phyloP scores from a whole-genome alignment of 2,113 vertebrate species.

The Phyllostomus hastatus region DNA sequence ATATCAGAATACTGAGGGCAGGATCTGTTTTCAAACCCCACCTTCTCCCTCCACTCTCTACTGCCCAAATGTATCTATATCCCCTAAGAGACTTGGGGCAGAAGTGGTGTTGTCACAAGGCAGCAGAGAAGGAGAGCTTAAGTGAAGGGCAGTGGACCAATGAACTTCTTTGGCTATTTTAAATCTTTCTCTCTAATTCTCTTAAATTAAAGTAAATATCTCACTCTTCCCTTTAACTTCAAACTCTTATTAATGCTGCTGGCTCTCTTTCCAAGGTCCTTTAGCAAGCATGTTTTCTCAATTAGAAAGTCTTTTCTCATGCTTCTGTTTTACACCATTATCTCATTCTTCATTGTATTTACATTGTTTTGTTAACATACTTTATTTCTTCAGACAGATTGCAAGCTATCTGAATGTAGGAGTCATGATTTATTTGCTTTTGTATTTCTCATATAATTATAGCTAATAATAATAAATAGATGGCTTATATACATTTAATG shows the following conservation, averaged over 20 bases:
- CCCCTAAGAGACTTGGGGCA: background rate
- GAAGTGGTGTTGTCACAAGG: rapidly evolving
- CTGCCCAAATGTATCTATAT: background rate
- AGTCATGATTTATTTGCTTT: background rate
- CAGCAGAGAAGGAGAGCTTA: background rate
- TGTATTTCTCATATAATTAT: background rate
- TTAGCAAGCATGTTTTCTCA: background rate
- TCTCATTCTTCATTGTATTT: background rate
- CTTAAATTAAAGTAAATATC: background rate
- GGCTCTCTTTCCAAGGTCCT: background rate
- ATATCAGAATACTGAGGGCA: background rate
- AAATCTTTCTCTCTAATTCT: background rate
- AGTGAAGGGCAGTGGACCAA: background rate
- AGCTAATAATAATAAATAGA: background rate
- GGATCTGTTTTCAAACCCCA: background rate
- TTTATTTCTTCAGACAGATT: background rate
- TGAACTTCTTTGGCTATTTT: background rate
- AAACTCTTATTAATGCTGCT: background rate
- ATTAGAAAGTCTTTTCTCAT: background rate
- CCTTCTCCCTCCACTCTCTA: background rate
- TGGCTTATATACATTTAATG: background rate
- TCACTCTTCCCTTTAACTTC: background rate
- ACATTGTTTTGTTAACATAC: background rate
- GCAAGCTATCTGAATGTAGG: background rate
- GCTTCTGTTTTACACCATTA: background rate